phyloP scores from a whole-genome alignment of 2,797 vertebrate species.

The Diceros bicornis region DNA sequence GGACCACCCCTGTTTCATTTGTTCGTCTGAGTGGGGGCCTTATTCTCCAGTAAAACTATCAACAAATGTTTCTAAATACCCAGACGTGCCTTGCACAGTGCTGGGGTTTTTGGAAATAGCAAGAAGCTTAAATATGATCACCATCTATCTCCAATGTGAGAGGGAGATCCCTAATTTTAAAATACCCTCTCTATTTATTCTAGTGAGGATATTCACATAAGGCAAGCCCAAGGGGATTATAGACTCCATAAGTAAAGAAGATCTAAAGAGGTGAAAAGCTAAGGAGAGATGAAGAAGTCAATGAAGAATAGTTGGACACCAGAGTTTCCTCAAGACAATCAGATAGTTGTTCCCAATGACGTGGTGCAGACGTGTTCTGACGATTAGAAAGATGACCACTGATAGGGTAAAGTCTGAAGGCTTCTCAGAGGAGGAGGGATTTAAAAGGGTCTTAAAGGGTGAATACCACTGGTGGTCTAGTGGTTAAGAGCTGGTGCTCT shows the following conservation, averaged over 20 bases:
- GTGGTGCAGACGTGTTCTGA: not conserved
- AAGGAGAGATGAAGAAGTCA: fast-evolving
- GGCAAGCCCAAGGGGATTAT: not conserved
- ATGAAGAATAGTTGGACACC: not conserved
- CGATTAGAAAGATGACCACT: not conserved
- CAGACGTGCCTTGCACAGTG: fast-evolving
- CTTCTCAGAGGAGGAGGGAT: not conserved
- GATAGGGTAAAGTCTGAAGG: not conserved
- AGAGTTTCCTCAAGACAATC: not conserved
- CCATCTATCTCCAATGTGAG: fast-evolving
- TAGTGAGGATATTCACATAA: not conserved
- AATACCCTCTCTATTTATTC: not conserved
- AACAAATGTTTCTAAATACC: too few relatives aligned
- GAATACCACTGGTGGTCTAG: not conserved
- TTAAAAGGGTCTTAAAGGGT: not conserved
- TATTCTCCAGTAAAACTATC: not conserved
- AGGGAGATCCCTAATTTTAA: not conserved
- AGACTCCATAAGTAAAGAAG: not conserved
- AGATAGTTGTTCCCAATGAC: too few relatives aligned
- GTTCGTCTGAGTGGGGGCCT: not conserved
- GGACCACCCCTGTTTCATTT: not conserved
- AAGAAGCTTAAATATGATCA: fast-evolving
- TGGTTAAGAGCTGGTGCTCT: too few relatives aligned
- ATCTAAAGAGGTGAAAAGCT: not conserved
- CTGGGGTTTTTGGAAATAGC: not conserved